Conservation (phyloP, 2,888 invertebrate genomes). For the Acanthosepion pharaonis region DNA sequence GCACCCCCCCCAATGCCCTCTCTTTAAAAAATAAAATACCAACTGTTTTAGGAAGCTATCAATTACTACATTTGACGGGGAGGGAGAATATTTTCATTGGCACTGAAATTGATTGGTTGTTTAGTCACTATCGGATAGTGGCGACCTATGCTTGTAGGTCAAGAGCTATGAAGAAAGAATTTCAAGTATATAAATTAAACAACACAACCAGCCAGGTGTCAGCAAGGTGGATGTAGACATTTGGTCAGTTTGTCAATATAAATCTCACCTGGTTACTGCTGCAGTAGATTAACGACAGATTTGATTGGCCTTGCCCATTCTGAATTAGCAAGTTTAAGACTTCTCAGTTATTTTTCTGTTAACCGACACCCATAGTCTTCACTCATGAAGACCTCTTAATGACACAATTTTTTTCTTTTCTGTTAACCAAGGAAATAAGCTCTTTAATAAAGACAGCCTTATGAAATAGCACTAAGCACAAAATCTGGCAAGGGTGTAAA, state of each 20-base stretch:
- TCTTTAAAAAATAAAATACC: too few relatives aligned
- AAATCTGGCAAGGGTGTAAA: too few relatives aligned
- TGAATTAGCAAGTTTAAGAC: background rate
- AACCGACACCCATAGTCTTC: background rate
- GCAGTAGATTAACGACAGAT: background rate
- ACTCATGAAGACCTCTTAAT: background rate
- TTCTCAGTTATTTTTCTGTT: background rate
- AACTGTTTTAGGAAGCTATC: background rate
- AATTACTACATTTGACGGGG: background rate
- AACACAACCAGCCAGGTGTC: background rate
- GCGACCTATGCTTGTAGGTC: slow-evolving; percentile 7
- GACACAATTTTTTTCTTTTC: background rate
- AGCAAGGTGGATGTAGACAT: background rate
- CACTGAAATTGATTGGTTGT: background rate
- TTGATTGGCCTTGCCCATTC: background rate
- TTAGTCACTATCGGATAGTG: background rate
- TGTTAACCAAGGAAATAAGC: too few relatives aligned
- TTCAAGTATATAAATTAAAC: slow-evolving; percentile 33
- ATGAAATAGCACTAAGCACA: too few relatives aligned
- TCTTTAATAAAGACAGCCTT: too few relatives aligned
- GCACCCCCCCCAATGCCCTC: background rate
- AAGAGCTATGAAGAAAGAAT: slow-evolving; percentile 9
- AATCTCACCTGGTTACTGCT: background rate
- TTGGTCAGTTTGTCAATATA: background rate
- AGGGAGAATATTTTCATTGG: background rate